These are phyloP conservation scores for Eudasyphora cyanicolor DNA, from an alignment of 2,888 invertebrate species.

Conservation along the genomic window DNA sequence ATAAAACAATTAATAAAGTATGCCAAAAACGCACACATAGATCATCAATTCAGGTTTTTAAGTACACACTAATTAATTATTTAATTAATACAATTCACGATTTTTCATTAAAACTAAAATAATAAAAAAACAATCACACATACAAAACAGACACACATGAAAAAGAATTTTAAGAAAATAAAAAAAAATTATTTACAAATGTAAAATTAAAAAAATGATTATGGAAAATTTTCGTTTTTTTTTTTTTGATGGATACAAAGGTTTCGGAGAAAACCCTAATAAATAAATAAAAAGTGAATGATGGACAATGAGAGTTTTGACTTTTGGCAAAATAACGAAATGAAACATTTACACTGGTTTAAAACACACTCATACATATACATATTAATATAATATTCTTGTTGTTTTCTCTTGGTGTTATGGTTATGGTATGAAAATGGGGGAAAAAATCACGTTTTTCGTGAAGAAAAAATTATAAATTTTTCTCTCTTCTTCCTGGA, in stretches of 20 bases:
- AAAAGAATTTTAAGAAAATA: not conserved
- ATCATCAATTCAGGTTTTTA: slow-evolving; percentile 58
- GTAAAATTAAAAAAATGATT: slow-evolving; percentile 29
- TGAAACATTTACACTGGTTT: slow-evolving; percentile 28
- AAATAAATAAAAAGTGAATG: slow-evolving; percentile 32
- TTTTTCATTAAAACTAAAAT: slow-evolving; percentile 15
- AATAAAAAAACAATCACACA: slow-evolving; percentile 38
- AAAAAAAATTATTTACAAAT: slow-evolving; percentile 47
- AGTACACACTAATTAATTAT: slow-evolving; percentile 37
- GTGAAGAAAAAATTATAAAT: slow-evolving; percentile 15
- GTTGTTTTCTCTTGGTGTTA: slow-evolving; percentile 43
- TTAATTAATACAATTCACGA: slow-evolving; percentile 52
- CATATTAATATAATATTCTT: slow-evolving; percentile 67
- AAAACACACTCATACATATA: slow-evolving; percentile 43
- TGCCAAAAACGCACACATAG: slow-evolving; percentile 63
- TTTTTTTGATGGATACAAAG: slow-evolving; percentile 42
- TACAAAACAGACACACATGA: slow-evolving; percentile 51
- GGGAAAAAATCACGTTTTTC: slow-evolving; percentile 55
- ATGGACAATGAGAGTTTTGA: not conserved
- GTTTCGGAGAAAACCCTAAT: slow-evolving; percentile 40
- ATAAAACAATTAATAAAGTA: slow-evolving; percentile 48
- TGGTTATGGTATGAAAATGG: slow-evolving; percentile 45
- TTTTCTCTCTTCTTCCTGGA: slow-evolving; percentile 23
- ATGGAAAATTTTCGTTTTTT: slow-evolving; percentile 28
- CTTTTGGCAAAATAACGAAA: slow-evolving; percentile 20